Evolutionary conservation across 2,113 vertebrate genomes (phyloP), one percentile per base, ranked within the genome.

Genomic region (Agapornis roseicollis): DNA sequence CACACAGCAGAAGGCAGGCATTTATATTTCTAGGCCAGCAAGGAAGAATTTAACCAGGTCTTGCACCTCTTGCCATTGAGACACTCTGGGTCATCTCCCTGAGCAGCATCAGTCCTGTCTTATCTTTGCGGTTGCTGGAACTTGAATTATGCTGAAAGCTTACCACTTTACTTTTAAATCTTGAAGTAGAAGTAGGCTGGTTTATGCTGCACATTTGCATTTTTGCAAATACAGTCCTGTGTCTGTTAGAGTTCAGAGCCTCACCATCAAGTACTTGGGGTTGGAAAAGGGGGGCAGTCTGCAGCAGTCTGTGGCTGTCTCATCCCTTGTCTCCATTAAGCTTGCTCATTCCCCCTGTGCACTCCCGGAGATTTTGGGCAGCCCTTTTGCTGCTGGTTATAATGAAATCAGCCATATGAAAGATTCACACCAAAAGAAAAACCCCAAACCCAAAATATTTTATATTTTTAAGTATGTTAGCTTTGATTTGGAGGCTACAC

Each of bases 191-290:
- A 90, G 25, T 50, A 80, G 81, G 50, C 58, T 88, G 88, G 1
- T 84, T 71, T 53, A 47, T 90, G 80, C 85, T 90, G 61, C 80
- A 31, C 50, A 41, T 83, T 90, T 78, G 73, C 83, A 44, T 79
- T 93, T 95, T 79, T 95, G 61, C 85, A 88, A n/a, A 90, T 86
- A 39, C 39, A 47, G 6, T 66, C 68, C 47, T 44, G 11, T 61
- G 47, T 86, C 88, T 95, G 33, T 35, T 46, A 28, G 82, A 94
- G 88, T 86, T 96, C 90, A 80, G 78, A 93, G 92, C 63, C 61
- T 89, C 60, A 50, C 37, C 7, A 1, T 80, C 68, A 74, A 74
- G 41, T 76, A 60, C 65, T 71, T n/a, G 53, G 35, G 64, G 52
- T 90, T 88, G 47, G 55, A 92, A 92, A 93, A 95, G 85, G 94